A percentile compares a stretch with the other conserved stretches of the same genome.
These are phyloP conservation scores for Akabosia matsudoensis DNA, from an alignment of 1,140 invertebrate species.

Conservation along the genomic window DNA sequence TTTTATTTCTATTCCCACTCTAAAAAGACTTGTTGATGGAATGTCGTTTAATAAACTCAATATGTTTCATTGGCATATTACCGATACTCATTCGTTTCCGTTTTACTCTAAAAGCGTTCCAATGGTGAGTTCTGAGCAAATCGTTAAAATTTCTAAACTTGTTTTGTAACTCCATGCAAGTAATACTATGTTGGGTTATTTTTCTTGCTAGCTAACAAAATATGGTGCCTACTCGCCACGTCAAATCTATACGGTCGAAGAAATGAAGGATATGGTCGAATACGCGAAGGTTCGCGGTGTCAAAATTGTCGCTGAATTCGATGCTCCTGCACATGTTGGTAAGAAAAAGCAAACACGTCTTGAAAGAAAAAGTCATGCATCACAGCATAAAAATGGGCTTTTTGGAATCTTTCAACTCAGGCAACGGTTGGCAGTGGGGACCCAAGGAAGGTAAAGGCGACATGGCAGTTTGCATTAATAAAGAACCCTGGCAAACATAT, in stretches of 20 bases:
- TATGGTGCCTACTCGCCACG: constrained; percentile 68
- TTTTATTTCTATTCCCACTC: constrained; percentile 63
- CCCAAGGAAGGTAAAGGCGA: constrained; percentile 58
- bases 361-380: background rate
- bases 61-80: constrained; percentile 83
- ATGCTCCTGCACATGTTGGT: constrained; percentile 79
- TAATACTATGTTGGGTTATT: background rate
- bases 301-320: constrained; percentile 76
- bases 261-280: constrained; percentile 66
- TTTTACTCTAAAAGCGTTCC: constrained; percentile 67
- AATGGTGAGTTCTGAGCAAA: constrained; percentile 47
- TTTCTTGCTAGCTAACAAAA: constrained; percentile 55
- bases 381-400: background rate
- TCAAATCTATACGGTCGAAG: constrained; percentile 67
- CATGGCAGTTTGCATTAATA: constrained; percentile 58
- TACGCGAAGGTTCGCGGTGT: constrained; percentile 71
- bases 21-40: constrained; percentile 71
- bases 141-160: background rate
- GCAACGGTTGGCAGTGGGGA: constrained; percentile 76
- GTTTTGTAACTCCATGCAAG: background rate
- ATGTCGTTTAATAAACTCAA: constrained; percentile 80
- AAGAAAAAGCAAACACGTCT: constrained; percentile 47
- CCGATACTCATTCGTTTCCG: constrained; percentile 81
- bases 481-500: constrained; percentile 70
- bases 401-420: constrained; percentile 36